Conservation (phyloP, 1,140 invertebrate genomes). For the Neotoxoptera formosana region DNA sequence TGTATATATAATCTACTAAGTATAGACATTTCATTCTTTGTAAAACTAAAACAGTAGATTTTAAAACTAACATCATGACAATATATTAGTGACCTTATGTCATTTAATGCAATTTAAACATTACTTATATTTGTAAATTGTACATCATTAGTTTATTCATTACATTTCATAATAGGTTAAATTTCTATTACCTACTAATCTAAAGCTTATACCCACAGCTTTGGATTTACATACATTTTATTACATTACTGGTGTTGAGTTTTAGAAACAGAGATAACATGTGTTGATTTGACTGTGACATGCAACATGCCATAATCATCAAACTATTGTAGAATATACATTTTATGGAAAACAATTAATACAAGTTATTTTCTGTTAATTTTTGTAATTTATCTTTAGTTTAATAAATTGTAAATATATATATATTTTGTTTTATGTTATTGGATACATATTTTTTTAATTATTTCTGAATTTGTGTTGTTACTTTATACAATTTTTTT, state of each 20-base stretch:
- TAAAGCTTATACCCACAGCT: neutral
- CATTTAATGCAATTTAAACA: neutral
- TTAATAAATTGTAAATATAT: neutral
- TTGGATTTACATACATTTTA: neutral
- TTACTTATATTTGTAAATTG: neutral
- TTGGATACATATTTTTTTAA: neutral
- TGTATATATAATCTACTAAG: neutral
- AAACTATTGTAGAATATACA: neutral
- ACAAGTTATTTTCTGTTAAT: neutral
- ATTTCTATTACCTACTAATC: neutral
- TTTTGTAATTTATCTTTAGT: neutral
- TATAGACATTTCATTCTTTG: neutral
- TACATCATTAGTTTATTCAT: neutral
- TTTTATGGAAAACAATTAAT: neutral
- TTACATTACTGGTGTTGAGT: neutral
- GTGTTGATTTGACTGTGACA: neutral
- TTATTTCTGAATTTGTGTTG: neutral
- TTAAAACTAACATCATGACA: neutral
- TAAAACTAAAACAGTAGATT: neutral
- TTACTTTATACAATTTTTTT: neutral
- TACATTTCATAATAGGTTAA: neutral
- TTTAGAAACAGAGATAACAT: neutral
- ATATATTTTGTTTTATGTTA: neutral
- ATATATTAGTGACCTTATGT: neutral
- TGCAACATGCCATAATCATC: neutral